A percentile compares a stretch with the other conserved stretches of the same genome.
These are phyloP conservation scores for Copidosoma floridanum DNA, from an alignment of 1,140 invertebrate genomes.

Conservation along the genomic window DNA sequence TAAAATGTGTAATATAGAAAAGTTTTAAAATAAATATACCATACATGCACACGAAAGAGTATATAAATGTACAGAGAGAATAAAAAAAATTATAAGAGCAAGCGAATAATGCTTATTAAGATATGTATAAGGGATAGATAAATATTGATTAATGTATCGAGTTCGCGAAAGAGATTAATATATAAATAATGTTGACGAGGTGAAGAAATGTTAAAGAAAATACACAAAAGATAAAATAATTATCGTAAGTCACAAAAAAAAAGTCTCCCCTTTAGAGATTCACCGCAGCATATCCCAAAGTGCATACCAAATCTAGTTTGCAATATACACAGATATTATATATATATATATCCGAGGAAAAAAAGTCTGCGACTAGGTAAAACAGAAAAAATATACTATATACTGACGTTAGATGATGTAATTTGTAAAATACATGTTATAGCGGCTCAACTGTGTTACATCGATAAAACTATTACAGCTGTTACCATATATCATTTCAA, in stretches of 20 bases:
- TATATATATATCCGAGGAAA: no score
- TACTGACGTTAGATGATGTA: conserved; percentile 36
- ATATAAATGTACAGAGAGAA: neutral
- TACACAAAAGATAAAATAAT: no score
- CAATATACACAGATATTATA: conserved; percentile 35
- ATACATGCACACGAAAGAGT: neutral
- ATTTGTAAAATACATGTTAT: conserved; percentile 38
- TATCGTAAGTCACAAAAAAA: conserved; percentile 28
- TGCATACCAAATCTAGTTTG: conserved; percentile 43
- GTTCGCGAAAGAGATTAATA: conserved; percentile 2
- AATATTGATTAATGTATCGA: conserved; percentile 1
- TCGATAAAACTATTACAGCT: conserved; percentile 20
- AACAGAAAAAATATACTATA: conserved; percentile 28
- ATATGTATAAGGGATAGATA: neutral
- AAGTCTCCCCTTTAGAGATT: conserved; percentile 40
- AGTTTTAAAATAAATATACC: conserved; percentile 17
- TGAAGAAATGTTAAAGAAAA: conserved; percentile 14
- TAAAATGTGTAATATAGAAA: conserved; percentile 5
- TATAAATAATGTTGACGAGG: conserved; percentile 29
- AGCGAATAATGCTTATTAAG: conserved; percentile 1
- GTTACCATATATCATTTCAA: no score
- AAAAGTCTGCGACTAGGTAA: conserved; percentile 27
- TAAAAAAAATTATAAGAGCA: conserved; percentile 8
- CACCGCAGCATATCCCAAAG: conserved; percentile 44
- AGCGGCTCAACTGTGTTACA: conserved; percentile 43